Evolutionary conservation across 2,113 vertebrate genomes (phyloP).

Genomic region (Variabilichromis moorii): DNA sequence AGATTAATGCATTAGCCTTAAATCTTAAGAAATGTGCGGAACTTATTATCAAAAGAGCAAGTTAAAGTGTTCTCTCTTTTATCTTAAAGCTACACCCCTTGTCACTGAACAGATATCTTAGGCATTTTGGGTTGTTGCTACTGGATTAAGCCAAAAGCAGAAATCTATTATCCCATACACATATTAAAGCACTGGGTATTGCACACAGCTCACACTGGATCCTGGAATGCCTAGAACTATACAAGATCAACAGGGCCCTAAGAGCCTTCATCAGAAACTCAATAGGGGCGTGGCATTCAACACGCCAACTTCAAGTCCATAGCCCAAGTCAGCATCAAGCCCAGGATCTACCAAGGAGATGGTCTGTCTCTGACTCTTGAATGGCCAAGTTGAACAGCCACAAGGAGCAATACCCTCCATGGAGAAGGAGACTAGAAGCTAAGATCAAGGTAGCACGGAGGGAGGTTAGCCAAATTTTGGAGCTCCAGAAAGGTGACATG

Average conservation of each 20-base stretch:
- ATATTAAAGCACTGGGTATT: not conserved
- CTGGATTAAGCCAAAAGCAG: not conserved
- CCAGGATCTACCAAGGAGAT: not conserved
- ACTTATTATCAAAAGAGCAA: not conserved
- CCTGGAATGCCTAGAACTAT: not conserved
- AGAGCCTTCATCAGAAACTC: not conserved
- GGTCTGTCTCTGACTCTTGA: not conserved
- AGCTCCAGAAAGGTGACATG: not conserved
- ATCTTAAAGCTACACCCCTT: not conserved
- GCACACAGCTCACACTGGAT: not conserved
- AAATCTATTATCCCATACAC: not conserved
- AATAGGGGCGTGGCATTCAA: not conserved
- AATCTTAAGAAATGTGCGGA: not conserved
- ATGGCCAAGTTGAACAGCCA: not conserved
- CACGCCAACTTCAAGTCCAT: not conserved
- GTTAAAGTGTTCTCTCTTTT: not conserved
- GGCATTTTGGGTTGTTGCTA: not conserved
- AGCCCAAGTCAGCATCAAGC: not conserved
- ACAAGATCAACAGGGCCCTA: not conserved
- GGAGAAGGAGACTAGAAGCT: not conserved
- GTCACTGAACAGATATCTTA: not conserved
- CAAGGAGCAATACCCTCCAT: not conserved
- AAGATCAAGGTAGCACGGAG: not conserved
- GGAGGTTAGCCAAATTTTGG: not conserved
- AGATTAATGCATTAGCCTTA: not conserved